Evolutionary conservation across 2,113 vertebrate genomes (phyloP), one percentile per base, ranked within the genome.

Genomic region (Solea solea): DNA sequence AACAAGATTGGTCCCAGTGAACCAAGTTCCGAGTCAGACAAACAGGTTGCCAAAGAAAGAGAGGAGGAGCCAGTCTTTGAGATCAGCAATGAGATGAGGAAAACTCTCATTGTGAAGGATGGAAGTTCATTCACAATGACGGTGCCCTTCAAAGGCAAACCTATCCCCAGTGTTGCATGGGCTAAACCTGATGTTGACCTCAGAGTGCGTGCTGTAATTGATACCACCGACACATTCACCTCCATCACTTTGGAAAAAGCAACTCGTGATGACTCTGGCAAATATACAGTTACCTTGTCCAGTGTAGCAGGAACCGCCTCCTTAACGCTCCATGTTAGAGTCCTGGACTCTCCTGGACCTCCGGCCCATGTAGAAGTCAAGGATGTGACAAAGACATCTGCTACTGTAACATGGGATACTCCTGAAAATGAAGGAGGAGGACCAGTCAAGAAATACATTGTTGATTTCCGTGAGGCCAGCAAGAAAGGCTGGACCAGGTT

Each of bases 341-440:
- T 99, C 16, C 94, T 99, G 69, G 98, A 99, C 83, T 96, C 97
- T 45, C 98, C 98, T 12, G 98, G 97, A 74, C 96, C 97, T 74
- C 97, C 97, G 51, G 71, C 92, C 61, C 88, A 78, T 74, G 81
- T 98, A 74, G 78, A 84, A 67, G 85, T 97, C 66, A 97, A 94
- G 86, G 98, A 99, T 0, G 77, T 99, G 66, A 97, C 96, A 40
- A 98, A 95, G 87, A 95, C 95, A 60, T 96, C 96, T 78, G 96
- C 94, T 57, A 93, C 94, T 42, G 78, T 99, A 67, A 94, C 94
- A 56, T 99, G 98, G 98, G 97, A 98, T 82, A 95, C 95, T 84
- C 98, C 98, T 83, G 97, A 98, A 81, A 99, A 97, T 74, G 98
- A 99, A 59, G 98, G 98, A 56, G 97, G 98, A 61, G 97, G 96